Evolutionary conservation across 2,113 vertebrate species (phyloP).

Genomic region (Serilophus lunatus): DNA sequence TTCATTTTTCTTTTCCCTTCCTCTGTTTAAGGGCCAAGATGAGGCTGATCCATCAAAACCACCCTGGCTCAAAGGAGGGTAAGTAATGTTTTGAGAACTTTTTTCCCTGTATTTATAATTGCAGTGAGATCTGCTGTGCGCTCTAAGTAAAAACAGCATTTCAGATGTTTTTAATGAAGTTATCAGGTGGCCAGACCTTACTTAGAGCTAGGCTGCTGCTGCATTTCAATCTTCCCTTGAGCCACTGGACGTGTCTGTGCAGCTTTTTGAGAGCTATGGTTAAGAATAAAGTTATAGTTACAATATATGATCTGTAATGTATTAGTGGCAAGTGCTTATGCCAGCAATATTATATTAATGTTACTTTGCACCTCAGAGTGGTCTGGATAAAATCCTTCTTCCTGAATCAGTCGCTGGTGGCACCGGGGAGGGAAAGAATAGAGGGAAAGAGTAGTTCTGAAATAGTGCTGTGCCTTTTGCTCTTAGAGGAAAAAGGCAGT

Average conservation of each 20-base stretch:
- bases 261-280: background rate
- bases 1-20: background rate
- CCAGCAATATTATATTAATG: background rate
- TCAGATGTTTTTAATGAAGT: background rate
- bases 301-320: background rate
- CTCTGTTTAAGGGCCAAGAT: constrained; percentile 74
- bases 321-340: background rate
- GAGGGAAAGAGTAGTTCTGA: background rate
- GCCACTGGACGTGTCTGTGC: background rate
- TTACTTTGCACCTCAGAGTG: background rate
- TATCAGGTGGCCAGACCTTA: background rate
- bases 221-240: background rate
- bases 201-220: background rate
- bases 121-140: background rate
- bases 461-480: background rate
- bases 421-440: background rate
- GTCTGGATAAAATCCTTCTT: background rate
- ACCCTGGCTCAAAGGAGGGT: constrained; percentile 91
- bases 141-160: background rate
- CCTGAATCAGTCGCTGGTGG: background rate
- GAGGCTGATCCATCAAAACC: constrained; percentile 79
- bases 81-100: constrained; percentile 59
- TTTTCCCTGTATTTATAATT: background rate
- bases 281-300: background rate
- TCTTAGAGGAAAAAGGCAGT: background rate